phyloP scores from a whole-genome alignment of 2,888 invertebrate genomes.

The Corythucha ciliata region DNA sequence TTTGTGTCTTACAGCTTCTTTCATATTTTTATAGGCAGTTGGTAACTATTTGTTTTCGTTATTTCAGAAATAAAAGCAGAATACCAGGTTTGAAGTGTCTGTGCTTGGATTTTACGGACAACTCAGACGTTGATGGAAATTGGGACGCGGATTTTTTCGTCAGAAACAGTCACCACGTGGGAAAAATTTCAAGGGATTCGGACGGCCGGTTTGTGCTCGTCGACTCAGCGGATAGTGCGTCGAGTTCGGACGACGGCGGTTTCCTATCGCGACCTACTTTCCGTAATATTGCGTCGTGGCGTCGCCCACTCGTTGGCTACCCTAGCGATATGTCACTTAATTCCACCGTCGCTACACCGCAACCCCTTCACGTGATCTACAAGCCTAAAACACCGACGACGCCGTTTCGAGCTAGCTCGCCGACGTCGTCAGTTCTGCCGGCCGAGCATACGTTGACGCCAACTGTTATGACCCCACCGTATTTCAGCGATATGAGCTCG shows the following conservation, averaged over 20 bases:
- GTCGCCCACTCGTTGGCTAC: conserved; percentile 53
- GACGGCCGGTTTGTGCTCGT: conserved; percentile 64
- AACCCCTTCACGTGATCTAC: conserved; percentile 20
- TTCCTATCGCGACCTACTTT: conserved; percentile 56
- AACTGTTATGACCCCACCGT: conserved; percentile 51
- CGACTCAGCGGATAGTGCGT: conserved; percentile 48
- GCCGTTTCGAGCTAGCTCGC: conserved; percentile 48
- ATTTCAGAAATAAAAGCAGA: conserved; percentile 79
- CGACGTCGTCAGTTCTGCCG: conserved; percentile 55
- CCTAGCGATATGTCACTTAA: conserved; percentile 60
- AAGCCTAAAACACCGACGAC: conserved; percentile 40
- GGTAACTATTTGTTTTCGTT: conserved; percentile 28
- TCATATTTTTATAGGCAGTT: neutral
- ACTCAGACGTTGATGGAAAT: conserved; percentile 21
- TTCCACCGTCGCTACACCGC: conserved; percentile 42
- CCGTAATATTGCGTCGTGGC: conserved; percentile 52
- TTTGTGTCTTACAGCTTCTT: too few species aligned
- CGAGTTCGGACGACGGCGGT: conserved; percentile 74
- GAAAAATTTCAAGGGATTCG: conserved; percentile 61
- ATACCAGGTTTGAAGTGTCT: conserved; percentile 73
- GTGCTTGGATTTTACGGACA: conserved; percentile 34
- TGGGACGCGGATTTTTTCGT: conserved; percentile 32
- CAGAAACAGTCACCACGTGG: conserved; percentile 42
- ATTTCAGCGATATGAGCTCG: conserved; percentile 79
- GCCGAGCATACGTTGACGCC: conserved; percentile 55